These are phyloP conservation scores for Melipona quadrifasciata DNA, from an alignment of 1,140 invertebrate genomes.

Conservation along the genomic window DNA sequence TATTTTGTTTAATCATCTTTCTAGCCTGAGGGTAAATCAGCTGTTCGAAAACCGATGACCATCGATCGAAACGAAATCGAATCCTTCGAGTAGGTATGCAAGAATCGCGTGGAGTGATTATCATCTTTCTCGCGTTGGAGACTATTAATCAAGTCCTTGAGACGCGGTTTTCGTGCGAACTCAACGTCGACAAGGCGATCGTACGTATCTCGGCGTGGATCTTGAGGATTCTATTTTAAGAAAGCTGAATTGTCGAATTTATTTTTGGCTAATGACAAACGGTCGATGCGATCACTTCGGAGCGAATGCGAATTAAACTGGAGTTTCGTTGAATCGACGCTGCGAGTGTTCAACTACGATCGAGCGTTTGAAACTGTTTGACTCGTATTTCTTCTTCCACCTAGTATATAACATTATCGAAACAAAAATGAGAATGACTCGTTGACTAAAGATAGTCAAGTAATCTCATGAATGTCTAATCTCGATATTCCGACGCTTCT, in stretches of 20 bases:
- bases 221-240: constrained; percentile 8
- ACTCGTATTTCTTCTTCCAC: neutral
- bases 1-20: too few relatives aligned
- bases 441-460: neutral
- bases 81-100: neutral
- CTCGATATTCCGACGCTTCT: neutral
- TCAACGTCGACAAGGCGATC: neutral
- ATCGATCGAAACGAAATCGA: constrained; percentile 31
- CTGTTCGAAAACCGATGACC: neutral
- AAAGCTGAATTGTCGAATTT: constrained; percentile 4
- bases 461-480: neutral
- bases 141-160: constrained; percentile 19
- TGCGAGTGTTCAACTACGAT: neutral
- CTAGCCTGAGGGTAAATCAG: constrained; percentile 5
- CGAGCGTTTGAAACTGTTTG: neutral
- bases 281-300: neutral
- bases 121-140: neutral
- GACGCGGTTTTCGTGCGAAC: neutral
- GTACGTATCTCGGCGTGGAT: constrained; percentile 5
- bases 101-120: constrained; percentile 7
- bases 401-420: neutral
- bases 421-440: neutral
- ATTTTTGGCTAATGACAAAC: neutral
- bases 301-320: neutral
- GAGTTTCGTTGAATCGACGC: neutral